Evolutionary conservation across 2,113 vertebrate genomes (phyloP).

Genomic region (Onychorhynchus coronatus): DNA sequence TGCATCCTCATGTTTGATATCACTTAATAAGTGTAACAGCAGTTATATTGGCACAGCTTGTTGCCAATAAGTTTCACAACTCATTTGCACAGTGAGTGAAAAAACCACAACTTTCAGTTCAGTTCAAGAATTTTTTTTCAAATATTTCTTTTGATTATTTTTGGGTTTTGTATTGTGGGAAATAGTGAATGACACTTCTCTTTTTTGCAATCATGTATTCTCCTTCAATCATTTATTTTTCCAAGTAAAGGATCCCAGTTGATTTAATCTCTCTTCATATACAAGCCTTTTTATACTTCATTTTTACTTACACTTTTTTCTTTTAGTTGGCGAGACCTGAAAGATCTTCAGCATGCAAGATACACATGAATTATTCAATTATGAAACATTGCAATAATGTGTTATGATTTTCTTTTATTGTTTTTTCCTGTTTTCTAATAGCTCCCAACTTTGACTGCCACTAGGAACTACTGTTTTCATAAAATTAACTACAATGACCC

Average conservation of each 20-base stretch:
- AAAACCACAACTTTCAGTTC: rapidly evolving
- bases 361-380: not conserved
- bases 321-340: not conserved
- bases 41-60: not conserved
- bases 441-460: not conserved
- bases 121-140: not conserved
- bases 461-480: not conserved
- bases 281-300: not conserved
- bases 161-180: not conserved
- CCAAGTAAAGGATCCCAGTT: not conserved
- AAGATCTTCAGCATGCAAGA: not conserved
- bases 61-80: not conserved
- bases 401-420: not conserved
- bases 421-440: not conserved
- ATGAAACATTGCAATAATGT: not conserved
- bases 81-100: not conserved
- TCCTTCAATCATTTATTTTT: not conserved
- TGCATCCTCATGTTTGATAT: not conserved
- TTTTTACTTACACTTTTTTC: not conserved
- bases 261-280: not conserved
- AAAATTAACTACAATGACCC: not conserved
- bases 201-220: not conserved
- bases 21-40: not conserved
- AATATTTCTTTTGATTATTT: not conserved
- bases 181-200: not conserved